Evolutionary conservation across 1,140 invertebrate species (phyloP), one percentile per base, ranked within the genome.

Genomic region (Panagrolaimus sp.): DNA sequence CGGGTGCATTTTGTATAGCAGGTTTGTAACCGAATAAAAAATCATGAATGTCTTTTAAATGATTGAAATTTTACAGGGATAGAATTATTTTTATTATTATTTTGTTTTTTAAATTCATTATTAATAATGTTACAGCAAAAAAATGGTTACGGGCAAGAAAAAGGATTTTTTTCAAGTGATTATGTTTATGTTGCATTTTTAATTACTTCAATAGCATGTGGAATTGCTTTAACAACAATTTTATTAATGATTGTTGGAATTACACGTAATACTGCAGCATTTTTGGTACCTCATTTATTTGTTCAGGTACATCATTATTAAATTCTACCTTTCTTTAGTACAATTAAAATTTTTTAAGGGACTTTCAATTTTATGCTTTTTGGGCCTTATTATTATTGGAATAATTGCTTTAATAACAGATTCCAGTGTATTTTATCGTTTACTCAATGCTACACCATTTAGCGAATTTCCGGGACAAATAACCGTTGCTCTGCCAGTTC

Each of bases 361-460:
- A 46, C 52, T 83, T 44, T 70, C 71, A 2, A 64, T 78, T 24
- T 44, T 83, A 43, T 74, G 71, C 28, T 73, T 81, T 24, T 65
- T 78, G 44, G 4, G 73, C 4, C 63, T 83, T 1, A 44, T 83
- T 4, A 67, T 82, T 28, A 66, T 77, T 46, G 78, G 76, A 32
- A 70, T 71, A 7, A 76, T 82, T 45, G 80, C 81, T 12, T 21
- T 83, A 28, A 24, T 63, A 12, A 83, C 80, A 12, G 77, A 82
- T 65, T 70, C 71, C 14, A 67, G 81, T 17, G 46, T 80, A 10
- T 83, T 81, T 67, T 81, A 81, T 52, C 65, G 79, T 17, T 46
- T 81, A 15, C 68, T 81, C 2, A 83, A 81, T 69, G 79, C 80
- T 8, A 75, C 76, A n/a, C 78, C 80, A 38, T 78, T 77, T 71